These are phyloP conservation scores for Helobdella robusta DNA, from an alignment of 2,888 invertebrate genomes.

Conservation along the genomic window DNA sequence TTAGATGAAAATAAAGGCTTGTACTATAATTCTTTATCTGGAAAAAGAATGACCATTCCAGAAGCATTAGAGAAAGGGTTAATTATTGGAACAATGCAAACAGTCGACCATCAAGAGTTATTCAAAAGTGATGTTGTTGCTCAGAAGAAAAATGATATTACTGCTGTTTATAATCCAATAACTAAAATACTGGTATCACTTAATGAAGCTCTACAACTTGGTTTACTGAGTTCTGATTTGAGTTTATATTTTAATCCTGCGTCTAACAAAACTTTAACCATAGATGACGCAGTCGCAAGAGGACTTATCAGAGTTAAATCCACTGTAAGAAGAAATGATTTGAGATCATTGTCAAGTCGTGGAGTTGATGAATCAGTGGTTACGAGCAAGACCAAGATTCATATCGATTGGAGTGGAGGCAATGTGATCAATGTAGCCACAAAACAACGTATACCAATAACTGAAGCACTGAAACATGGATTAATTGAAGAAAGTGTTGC, in stretches of 20 bases:
- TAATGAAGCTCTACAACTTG: slow-evolving; percentile 80
- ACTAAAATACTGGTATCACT: slow-evolving; percentile 63
- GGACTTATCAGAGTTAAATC: slow-evolving; percentile 26
- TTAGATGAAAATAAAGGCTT: slow-evolving; percentile 53
- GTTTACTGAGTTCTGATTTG: slow-evolving; percentile 77
- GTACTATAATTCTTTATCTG: slow-evolving; percentile 63
- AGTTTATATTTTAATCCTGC: slow-evolving; percentile 58
- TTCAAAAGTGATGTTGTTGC: slow-evolving; percentile 84
- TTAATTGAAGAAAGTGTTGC: slow-evolving; percentile 33
- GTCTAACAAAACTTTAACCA: slow-evolving; percentile 58
- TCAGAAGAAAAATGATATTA: slow-evolving; percentile 64
- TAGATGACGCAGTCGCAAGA: slow-evolving; percentile 59
- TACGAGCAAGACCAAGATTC: slow-evolving; percentile 2
- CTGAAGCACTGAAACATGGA: slow-evolving; percentile 60
- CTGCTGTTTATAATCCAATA: slow-evolving; percentile 61
- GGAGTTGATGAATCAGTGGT: neutral
- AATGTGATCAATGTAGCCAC: slow-evolving; percentile 67
- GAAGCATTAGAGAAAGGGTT: slow-evolving; percentile 68
- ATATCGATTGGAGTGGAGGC: slow-evolving; percentile 36
- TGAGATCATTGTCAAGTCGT: too few relatives aligned
- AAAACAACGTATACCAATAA: slow-evolving; percentile 65
- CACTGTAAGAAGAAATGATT: neutral
- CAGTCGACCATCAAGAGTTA: slow-evolving; percentile 61
- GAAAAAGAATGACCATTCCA: slow-evolving; percentile 66
- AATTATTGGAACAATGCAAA: slow-evolving; percentile 51